Base-by-base conservation (phyloP, 1,140 invertebrate genomes). In the Galleria mellonella region DNA sequence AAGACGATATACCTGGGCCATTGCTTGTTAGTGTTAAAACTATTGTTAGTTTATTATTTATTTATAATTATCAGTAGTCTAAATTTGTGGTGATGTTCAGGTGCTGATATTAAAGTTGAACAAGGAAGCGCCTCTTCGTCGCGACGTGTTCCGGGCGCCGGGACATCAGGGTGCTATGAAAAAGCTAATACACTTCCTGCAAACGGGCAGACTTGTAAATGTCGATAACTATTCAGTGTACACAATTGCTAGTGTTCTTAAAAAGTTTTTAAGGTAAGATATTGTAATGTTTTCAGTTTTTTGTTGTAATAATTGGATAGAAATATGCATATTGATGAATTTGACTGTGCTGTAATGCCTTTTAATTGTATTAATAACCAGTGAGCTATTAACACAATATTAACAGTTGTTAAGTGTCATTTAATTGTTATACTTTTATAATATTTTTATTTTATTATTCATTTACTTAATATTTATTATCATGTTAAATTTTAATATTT, bases 161-260 rank as follows among this genome's bases (percentile, higher is more conserved):
- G 96, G 96, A 0, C 95, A 98, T 77, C 96, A 97, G 79, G 94
- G 94, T 15, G 95, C 97, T 59, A 97, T 98, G 91, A 97, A 98
- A 74, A 97, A 98, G 75, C 90, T 99, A 0, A 96, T 97, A 51
- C 96, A 98, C 78, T 97, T 98, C 68, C 89, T 94, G 49, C 96
- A 98, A 82, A 95, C 97, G 56, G 98, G 98, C 9, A 91, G 97
- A 49, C 90, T 98, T 53, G 95, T 99, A n/a, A 98, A 98, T 79
- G 97, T 98, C 68, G 94, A 97, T 68, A 97, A 98, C 79, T 99
- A 97, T 79, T 98, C 96, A 55, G 97, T 99, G 42, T 98, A 99
- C 86, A 99, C 98, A 30, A 97, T 99, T 69, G 97, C 98, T 14
- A 98, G 97, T 83, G 97, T 99, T 29, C 89, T 99, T 23, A 99